phyloP scores from a whole-genome alignment of 1,140 invertebrate genomes.

The Bombyx mandarina region DNA sequence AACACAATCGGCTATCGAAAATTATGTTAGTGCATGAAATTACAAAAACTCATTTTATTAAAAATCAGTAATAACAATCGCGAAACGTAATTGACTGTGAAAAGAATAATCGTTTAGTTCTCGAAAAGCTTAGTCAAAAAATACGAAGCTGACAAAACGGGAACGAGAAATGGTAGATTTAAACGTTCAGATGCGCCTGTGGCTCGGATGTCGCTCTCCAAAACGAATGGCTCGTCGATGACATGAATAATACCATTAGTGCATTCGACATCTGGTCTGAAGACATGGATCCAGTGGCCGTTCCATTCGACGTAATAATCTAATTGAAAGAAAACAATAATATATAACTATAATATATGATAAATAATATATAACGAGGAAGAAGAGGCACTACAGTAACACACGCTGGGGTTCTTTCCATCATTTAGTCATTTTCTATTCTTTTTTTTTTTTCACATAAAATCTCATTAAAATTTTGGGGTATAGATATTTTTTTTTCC shows the following conservation, averaged over 20 bases:
- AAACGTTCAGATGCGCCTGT: constrained; percentile 63
- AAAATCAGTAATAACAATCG: too few relatives aligned
- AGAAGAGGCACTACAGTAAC: too few relatives aligned
- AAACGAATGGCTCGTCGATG: constrained; percentile 86
- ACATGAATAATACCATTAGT: constrained; percentile 95
- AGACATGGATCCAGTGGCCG: constrained; percentile 85
- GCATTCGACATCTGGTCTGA: constrained; percentile 89
- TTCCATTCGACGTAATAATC: constrained; percentile 89
- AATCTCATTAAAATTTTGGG: too few relatives aligned
- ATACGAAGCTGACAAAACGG: constrained; percentile 37
- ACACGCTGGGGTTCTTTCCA: too few relatives aligned
- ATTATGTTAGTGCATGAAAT: too few relatives aligned
- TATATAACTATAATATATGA: too few relatives aligned
- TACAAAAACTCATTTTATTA: too few relatives aligned
- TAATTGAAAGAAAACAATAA: constrained; percentile 46
- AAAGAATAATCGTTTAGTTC: constrained; percentile 17
- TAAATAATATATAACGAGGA: too few relatives aligned
- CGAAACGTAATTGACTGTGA: constrained; percentile 14
- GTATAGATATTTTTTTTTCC: too few relatives aligned
- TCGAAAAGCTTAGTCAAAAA: constrained; percentile 43
- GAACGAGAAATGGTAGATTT: constrained; percentile 25
- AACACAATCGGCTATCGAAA: constrained; percentile 7
- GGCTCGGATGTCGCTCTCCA: constrained; percentile 86
- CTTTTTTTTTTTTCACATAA: too few relatives aligned
- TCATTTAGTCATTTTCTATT: too few relatives aligned